Conservation (phyloP, 1,140 invertebrate genomes). For the Telenomus remus region DNA sequence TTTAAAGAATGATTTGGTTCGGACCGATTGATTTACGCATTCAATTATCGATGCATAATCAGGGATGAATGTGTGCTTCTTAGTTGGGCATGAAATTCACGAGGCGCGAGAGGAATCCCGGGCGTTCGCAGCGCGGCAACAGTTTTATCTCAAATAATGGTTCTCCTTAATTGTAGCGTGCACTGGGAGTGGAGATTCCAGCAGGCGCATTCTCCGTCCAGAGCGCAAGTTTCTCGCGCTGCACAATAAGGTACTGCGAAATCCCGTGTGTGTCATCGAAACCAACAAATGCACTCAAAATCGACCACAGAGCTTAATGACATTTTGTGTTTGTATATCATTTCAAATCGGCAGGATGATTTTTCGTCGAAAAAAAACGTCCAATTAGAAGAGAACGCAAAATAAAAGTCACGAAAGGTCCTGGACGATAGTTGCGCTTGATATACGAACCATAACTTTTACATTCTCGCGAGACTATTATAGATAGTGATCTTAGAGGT, state of each 20-base stretch:
- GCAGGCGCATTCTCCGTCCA: slow-evolving; percentile 36
- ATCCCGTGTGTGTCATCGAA: slow-evolving; percentile 57
- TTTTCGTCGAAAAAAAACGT: too few species aligned
- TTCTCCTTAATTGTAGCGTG: slow-evolving; percentile 65
- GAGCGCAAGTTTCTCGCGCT: slow-evolving; percentile 54
- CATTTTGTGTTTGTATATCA: background rate
- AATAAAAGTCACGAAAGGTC: background rate
- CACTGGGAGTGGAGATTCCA: slow-evolving; percentile 58
- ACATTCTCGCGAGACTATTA: slow-evolving; percentile 22
- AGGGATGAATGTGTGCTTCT: slow-evolving; percentile 15
- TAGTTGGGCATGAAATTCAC: slow-evolving; percentile 25
- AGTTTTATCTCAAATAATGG: slow-evolving; percentile 62
- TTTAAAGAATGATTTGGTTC: too few species aligned
- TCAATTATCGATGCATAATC: slow-evolving; percentile 39
- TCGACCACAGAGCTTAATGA: slow-evolving; percentile 26
- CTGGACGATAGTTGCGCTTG: slow-evolving; percentile 6
- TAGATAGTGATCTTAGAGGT: slow-evolving; percentile 31
- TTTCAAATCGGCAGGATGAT: too few species aligned
- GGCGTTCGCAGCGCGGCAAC: slow-evolving; percentile 19
- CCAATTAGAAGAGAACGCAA: slow-evolving; percentile 19
- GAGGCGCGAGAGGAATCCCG: slow-evolving; percentile 48
- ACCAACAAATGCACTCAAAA: slow-evolving; percentile 66
- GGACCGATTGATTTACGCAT: slow-evolving; percentile 33
- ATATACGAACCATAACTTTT: slow-evolving; percentile 37
- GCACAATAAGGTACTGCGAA: slow-evolving; percentile 48